Evolutionary conservation across 2,888 invertebrate species (phyloP).

Genomic region (Pammene fasciana): DNA sequence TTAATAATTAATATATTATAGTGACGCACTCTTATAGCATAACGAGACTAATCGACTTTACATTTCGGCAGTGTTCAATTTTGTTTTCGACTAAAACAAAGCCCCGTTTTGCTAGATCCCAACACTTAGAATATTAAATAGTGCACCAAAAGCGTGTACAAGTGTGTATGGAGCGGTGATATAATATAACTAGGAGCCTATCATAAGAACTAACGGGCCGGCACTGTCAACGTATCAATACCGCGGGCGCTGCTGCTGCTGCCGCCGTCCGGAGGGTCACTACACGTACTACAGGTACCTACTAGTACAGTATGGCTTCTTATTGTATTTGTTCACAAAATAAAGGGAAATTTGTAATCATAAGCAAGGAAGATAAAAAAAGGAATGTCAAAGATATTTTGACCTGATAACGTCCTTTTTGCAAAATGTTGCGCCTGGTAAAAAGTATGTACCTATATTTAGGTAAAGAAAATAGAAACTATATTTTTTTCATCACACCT

Average conservation of each 20-base stretch:
- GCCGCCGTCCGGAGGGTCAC: not conserved
- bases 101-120: not conserved
- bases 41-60: not conserved
- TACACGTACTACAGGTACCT: not conserved
- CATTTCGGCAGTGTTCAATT: not conserved
- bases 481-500: too few relatives aligned
- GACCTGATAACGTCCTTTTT: too few relatives aligned
- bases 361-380: too few relatives aligned
- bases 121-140: not conserved
- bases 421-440: too few relatives aligned
- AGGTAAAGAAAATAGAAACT: too few relatives aligned
- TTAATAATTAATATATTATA: slow-evolving; percentile 5
- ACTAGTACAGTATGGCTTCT: too few relatives aligned
- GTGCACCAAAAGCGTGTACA: not conserved
- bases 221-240: not conserved
- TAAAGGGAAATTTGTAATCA: too few relatives aligned
- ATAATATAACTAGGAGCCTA: slow-evolving; percentile 14
- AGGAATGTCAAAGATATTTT: too few relatives aligned
- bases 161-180: not conserved
- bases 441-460: too few relatives aligned
- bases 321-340: too few relatives aligned
- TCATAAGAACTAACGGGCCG: slow-evolving; percentile 32
- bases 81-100: not conserved
- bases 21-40: not conserved
- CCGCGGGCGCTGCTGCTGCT: not conserved